phyloP scores from a whole-genome alignment of 2,113 vertebrate species.

The Tetrao urogallus region DNA sequence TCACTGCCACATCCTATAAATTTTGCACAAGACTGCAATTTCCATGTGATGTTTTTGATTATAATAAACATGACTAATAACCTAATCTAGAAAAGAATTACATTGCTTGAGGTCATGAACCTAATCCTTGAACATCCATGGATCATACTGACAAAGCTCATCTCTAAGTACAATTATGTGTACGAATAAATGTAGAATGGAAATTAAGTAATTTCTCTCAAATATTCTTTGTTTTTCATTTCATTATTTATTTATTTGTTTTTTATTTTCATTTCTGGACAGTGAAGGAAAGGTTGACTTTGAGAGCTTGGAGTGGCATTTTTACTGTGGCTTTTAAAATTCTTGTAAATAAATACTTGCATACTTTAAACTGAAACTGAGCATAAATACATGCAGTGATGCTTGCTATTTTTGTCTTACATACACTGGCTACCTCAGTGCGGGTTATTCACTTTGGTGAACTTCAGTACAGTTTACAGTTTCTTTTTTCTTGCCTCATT shows the following conservation, averaged over 20 bases:
- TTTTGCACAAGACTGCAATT: neutral
- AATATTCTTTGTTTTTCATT: neutral
- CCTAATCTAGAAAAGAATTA: neutral
- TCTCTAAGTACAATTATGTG: neutral
- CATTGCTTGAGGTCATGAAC: neutral
- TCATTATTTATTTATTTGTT: neutral
- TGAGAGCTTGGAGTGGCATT: neutral
- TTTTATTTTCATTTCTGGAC: neutral
- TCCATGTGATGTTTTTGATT: neutral
- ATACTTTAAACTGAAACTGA: neutral
- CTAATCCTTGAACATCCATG: neutral
- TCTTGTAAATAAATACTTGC: neutral
- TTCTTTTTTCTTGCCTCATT: neutral
- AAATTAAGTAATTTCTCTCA: neutral
- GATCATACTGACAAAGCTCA: neutral
- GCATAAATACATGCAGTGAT: neutral
- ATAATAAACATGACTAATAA: conserved; percentile 10
- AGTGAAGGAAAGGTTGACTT: neutral
- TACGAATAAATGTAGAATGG: neutral
- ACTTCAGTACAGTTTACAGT: neutral
- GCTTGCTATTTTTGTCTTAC: neutral
- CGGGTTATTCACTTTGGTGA: neutral
- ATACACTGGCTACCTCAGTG: neutral
- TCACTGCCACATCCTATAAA: neutral
- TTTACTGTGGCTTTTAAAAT: neutral